Percentiles rank a stretch among this genome's conserved stretches.
Conservation (phyloP, 2,888 invertebrate genomes). For the Parnassius orleans region DNA sequence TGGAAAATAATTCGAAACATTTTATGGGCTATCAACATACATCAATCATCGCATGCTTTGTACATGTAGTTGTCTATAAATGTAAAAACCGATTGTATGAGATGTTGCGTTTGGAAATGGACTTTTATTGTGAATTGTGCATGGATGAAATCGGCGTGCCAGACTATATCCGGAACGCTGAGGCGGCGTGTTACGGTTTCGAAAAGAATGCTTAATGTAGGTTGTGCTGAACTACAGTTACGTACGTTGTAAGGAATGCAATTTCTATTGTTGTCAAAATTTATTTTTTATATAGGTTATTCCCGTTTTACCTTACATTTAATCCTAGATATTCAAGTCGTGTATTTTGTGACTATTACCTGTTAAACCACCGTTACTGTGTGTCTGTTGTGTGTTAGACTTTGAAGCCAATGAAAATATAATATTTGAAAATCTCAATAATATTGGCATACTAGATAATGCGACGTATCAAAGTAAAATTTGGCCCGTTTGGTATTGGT, state of each 20-base stretch:
- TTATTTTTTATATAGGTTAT: constrained; percentile 7
- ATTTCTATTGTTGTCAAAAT: constrained; percentile 61
- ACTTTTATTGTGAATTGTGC: constrained; percentile 62
- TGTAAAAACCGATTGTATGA: constrained; percentile 61
- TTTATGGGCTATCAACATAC: constrained; percentile 43
- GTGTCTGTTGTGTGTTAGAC: too few species aligned
- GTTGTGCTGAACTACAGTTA: constrained; percentile 78
- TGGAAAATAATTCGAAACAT: constrained; percentile 27
- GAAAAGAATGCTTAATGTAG: constrained; percentile 80
- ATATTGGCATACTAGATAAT: too few species aligned
- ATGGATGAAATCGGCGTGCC: constrained; percentile 67
- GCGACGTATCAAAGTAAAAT: too few species aligned
- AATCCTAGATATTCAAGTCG: too few species aligned
- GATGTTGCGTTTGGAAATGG: constrained; percentile 54
- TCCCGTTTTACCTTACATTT: too few species aligned
- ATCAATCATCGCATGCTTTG: constrained; percentile 49
- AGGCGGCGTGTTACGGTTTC: constrained; percentile 79
- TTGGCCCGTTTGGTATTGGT: too few species aligned
- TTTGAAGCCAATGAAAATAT: too few species aligned
- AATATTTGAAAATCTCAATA: too few species aligned
- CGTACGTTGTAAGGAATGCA: constrained; percentile 68
- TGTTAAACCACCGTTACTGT: too few species aligned
- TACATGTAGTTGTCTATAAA: constrained; percentile 69
- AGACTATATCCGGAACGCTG: constrained; percentile 74
- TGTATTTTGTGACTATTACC: too few species aligned